Percentiles rank a stretch among this genome's conserved stretches.
These are phyloP conservation scores for Leptodactylus fallax DNA, from an alignment of 2,797 vertebrate species.

Conservation along the genomic window DNA sequence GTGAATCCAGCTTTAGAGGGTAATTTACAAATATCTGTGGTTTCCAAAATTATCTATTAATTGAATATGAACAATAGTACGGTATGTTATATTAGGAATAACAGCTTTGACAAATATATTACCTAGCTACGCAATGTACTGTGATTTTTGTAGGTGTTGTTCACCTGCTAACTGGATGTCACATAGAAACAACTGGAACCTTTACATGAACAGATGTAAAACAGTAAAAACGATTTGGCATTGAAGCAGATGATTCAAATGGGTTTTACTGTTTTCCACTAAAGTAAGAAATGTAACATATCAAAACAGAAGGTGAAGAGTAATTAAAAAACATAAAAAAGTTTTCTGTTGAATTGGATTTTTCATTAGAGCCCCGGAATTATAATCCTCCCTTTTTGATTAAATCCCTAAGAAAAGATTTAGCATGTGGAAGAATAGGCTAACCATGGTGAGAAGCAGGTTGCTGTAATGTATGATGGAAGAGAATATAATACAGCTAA, in stretches of 20 bases:
- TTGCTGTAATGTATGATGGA: conserved; percentile 59
- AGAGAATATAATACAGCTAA: conserved; percentile 60
- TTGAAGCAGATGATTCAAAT: not conserved
- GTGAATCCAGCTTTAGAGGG: too few species aligned
- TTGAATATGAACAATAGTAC: too few species aligned
- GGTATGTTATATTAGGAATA: not conserved
- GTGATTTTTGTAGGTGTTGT: not conserved
- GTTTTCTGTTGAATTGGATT: conserved; percentile 39
- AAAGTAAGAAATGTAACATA: not conserved
- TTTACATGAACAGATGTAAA: not conserved
- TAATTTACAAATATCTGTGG: too few species aligned
- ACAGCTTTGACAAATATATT: not conserved
- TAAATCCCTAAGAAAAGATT: conserved; percentile 59
- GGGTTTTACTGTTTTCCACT: not conserved
- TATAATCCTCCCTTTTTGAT: conserved; percentile 53
- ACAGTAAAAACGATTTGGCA: not conserved
- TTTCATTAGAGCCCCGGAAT: conserved; percentile 28
- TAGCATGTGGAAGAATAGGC: conserved; percentile 57
- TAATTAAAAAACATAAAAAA: conserved; percentile 24
- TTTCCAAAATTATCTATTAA: too few species aligned
- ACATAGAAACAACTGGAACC: too few species aligned
- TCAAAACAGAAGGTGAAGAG: conserved; percentile 41
- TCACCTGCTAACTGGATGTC: not conserved
- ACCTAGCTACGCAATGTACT: not conserved
- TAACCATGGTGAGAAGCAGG: conserved; percentile 61